These are phyloP conservation scores for Scaptomyza graminum DNA, from an alignment of 1,140 invertebrate species.

Conservation along the genomic window DNA sequence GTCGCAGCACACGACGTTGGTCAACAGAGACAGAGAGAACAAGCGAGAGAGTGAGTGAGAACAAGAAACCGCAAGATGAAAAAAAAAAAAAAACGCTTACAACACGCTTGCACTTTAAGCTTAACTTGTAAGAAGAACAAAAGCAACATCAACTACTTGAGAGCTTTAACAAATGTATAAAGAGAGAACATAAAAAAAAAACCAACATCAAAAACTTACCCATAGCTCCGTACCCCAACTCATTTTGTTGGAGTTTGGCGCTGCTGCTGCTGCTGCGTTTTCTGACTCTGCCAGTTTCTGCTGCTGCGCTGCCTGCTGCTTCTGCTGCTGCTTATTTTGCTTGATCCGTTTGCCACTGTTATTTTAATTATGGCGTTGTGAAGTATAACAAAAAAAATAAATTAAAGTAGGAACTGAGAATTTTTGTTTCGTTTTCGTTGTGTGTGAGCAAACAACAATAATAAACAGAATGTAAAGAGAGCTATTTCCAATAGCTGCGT, in stretches of 20 bases:
- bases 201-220: constrained; percentile 84
- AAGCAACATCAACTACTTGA: not conserved
- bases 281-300: constrained; percentile 45
- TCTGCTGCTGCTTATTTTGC: constrained; percentile 27
- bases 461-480: constrained; percentile 43
- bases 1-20: constrained; percentile 22
- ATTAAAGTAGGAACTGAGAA: constrained; percentile 57
- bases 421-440: constrained; percentile 62
- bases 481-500: constrained; percentile 51
- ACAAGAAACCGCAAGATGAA: constrained; percentile 37
- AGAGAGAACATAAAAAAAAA: constrained; percentile 2
- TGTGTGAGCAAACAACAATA: constrained; percentile 27
- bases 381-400: constrained; percentile 11
- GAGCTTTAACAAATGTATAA: not conserved
- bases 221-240: constrained; percentile 87
- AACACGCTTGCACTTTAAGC: constrained; percentile 63
- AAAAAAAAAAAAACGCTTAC: constrained; percentile 49
- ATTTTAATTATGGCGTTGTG: constrained; percentile 27
- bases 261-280: constrained; percentile 62
- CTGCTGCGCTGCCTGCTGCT: constrained; percentile 47
- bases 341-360: constrained; percentile 70
- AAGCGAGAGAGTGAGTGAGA: constrained; percentile 6
- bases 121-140: not conserved
- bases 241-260: constrained; percentile 84
- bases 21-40: constrained; percentile 21